Evolutionary conservation across 2,888 invertebrate species (phyloP), one percentile per base, ranked within the genome.

Genomic region (Ophioninae sp.): DNA sequence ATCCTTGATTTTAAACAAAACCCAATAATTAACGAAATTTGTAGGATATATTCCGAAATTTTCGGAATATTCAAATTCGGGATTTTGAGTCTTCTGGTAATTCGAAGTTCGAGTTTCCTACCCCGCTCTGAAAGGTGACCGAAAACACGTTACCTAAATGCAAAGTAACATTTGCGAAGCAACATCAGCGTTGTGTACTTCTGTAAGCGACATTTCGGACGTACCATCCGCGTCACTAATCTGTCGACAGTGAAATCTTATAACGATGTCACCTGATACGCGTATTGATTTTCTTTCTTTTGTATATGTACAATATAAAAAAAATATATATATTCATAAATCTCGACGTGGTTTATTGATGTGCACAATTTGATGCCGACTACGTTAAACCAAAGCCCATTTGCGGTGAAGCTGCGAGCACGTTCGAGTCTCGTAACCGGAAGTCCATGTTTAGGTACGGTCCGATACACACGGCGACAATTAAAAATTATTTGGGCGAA

Each of bases 321-420:
- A 71, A 71, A 71, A 71, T 71, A 72, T 76, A 80, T 80, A 74
- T 80, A 80, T 80, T 80, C 74, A 63, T 74, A 77, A 77, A 74
- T 74, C 72, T 79, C 41, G 17, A 65, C 22, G 8, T 44, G n/a
- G 69, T 79, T 77, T 44, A 59, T 59, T 59, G 20, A 6, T 59
- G 20, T 59, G 20, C 59, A 17, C 13, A 51, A 13, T 51, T 51
- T 51, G 20, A 59, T 59, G 8, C 58, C n/a, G 58, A 6, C 44
- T 44, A 13, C 44, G 5, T 10, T 44, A 13, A 44, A 44, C 9
- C 44, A 44, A 13, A 44, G 9, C 44, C 51, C 51, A 10, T 51
- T 51, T 51, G 17, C 51, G 17, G 13, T 51, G 6, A 17, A 51
- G 51, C 51, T 17, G 51, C 6, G 17, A 2, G 51, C 3, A 17